A percentile compares a stretch with the other conserved stretches of the same genome.
Evolutionary conservation across 2,797 vertebrate species (phyloP).

Genomic region (Glossophaga mutica): DNA sequence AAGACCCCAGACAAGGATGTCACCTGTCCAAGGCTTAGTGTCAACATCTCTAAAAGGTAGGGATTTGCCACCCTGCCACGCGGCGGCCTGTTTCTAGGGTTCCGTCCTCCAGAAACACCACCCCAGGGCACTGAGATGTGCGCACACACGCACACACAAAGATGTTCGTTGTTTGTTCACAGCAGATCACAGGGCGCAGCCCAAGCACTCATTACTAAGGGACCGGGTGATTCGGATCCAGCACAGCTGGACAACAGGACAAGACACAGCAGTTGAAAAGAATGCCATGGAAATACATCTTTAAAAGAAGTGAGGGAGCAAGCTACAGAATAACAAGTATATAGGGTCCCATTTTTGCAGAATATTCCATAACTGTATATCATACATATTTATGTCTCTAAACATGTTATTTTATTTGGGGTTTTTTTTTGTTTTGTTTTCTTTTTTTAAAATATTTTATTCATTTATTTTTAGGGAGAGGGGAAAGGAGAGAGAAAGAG

Average conservation of each 20-base stretch:
- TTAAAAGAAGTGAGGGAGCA: not conserved
- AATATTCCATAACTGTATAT: not conserved
- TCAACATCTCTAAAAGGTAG: not conserved
- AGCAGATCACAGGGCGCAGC: not conserved
- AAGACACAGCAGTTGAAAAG: not conserved
- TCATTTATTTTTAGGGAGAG: too few species aligned
- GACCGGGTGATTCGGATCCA: rapidly evolving
- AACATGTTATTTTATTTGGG: not conserved
- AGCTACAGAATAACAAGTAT: not conserved
- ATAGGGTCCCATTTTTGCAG: not conserved
- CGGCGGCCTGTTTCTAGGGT: not conserved
- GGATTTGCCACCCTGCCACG: not conserved
- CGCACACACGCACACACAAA: not conserved
- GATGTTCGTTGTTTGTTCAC: not conserved
- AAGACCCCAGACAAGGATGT: not conserved
- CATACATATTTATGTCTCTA: not conserved
- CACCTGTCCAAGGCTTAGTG: not conserved
- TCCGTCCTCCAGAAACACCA: not conserved
- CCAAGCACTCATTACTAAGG: not conserved
- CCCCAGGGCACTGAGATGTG: not conserved
- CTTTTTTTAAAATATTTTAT: too few species aligned
- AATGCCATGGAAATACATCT: not conserved
- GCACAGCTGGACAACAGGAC: not conserved
- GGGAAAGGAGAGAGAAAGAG: too few species aligned
- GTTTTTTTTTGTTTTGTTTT: too few species aligned